phyloP scores from a whole-genome alignment of 2,888 invertebrate genomes.

The Leucophenga maculata region DNA sequence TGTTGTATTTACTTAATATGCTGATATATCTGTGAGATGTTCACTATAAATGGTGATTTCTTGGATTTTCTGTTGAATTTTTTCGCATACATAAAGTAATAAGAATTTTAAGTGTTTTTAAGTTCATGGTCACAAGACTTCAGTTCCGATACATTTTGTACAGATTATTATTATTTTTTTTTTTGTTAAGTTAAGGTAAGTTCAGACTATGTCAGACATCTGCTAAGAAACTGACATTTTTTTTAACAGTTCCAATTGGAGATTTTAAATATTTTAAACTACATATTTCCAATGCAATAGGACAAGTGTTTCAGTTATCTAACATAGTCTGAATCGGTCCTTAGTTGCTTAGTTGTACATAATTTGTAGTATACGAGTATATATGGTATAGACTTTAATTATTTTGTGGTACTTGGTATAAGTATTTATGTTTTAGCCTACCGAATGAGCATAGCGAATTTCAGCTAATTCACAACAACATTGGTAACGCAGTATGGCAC shows the following conservation, averaged over 20 bases:
- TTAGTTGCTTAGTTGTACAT: conserved; percentile 37
- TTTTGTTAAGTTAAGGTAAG: too few species aligned
- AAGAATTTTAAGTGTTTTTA: too few species aligned
- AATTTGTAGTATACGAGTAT: neutral
- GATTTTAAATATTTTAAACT: conserved; percentile 34
- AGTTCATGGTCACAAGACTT: too few species aligned
- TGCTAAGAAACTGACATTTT: too few species aligned
- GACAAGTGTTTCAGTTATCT: conserved; percentile 13
- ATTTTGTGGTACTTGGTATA: conserved; percentile 14
- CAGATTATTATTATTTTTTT: conserved; percentile 14
- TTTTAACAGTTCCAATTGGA: too few species aligned
- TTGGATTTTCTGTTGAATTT: too few species aligned
- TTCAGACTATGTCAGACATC: too few species aligned
- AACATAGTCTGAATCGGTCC: conserved; percentile 35
- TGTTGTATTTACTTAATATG: too few species aligned
- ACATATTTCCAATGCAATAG: too few species aligned
- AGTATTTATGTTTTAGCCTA: conserved; percentile 66
- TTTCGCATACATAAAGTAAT: too few species aligned
- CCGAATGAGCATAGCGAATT: conserved; percentile 73
- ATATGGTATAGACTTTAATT: neutral
- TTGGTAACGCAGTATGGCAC: conserved; percentile 73
- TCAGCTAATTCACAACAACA: conserved; percentile 74
- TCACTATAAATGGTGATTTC: too few species aligned
- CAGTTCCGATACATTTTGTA: conserved; percentile 11
- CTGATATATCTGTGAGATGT: too few species aligned